Conservation (phyloP, 2,888 invertebrate genomes). For the Idaea dimidiata region DNA sequence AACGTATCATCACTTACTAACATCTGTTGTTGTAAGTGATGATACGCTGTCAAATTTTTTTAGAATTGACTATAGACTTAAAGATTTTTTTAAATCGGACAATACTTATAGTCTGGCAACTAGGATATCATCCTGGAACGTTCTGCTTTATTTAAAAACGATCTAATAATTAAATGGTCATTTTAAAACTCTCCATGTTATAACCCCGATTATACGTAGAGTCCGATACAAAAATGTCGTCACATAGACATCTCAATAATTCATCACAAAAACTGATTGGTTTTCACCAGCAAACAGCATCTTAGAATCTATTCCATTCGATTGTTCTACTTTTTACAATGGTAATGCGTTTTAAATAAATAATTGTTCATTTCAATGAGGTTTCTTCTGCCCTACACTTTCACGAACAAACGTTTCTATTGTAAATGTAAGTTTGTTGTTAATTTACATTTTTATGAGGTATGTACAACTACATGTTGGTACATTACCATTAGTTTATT, state of each 20-base stretch:
- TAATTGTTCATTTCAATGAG: conserved; percentile 23
- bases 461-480: neutral
- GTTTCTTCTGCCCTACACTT: conserved; percentile 27
- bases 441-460: neutral
- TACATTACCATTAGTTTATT: neutral
- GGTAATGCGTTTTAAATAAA: conserved; percentile 33
- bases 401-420: neutral
- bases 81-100: no score
- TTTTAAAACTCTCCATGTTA: neutral
- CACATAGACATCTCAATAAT: neutral
- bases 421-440: neutral
- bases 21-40: no score
- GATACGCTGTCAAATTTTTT: no score
- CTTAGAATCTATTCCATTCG: conserved; percentile 12
- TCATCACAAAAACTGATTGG: neutral
- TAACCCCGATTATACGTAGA: neutral
- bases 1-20: no score
- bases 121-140: neutral
- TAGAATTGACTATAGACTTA: no score
- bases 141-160: neutral
- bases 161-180: neutral
- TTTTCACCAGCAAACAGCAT: neutral
- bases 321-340: conserved; percentile 43
- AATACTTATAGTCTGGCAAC: no score
- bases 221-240: neutral